Evolutionary conservation across 2,888 invertebrate species (phyloP).

Genomic region (Pseudococcus longispinus): DNA sequence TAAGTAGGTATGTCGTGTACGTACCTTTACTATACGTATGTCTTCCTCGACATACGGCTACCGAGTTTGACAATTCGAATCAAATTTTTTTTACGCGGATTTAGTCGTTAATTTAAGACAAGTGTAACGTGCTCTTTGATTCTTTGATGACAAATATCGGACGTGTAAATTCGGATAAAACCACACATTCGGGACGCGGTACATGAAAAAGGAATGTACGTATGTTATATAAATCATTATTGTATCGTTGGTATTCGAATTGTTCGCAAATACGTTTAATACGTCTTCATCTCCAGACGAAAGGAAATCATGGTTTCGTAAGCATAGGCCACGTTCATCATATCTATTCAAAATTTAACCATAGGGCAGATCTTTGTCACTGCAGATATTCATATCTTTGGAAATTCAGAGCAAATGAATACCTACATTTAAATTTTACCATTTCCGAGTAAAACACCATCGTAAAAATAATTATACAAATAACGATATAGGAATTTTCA

Average conservation of each 20-base stretch:
- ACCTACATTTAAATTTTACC: too few species aligned
- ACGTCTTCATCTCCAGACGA: background rate
- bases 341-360: background rate
- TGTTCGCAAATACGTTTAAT: background rate
- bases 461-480: too few species aligned
- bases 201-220: background rate
- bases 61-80: background rate
- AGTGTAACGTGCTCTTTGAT: slow-evolving; percentile 31
- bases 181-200: background rate
- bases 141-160: background rate
- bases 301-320: background rate
- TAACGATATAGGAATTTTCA: too few species aligned
- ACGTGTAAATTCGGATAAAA: background rate
- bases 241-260: background rate
- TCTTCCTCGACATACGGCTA: background rate
- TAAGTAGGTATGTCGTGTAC: background rate
- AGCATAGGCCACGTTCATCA: background rate
- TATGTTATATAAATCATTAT: slow-evolving; percentile 45
- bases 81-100: slow-evolving; percentile 11
- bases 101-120: slow-evolving; percentile 18
- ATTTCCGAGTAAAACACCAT: too few species aligned
- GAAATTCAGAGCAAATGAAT: too few species aligned
- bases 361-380: background rate
- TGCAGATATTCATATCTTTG: too few species aligned
- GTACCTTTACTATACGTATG: background rate